phyloP scores from a whole-genome alignment of 2,888 invertebrate genomes.

The Ecliptopera silaceata region DNA sequence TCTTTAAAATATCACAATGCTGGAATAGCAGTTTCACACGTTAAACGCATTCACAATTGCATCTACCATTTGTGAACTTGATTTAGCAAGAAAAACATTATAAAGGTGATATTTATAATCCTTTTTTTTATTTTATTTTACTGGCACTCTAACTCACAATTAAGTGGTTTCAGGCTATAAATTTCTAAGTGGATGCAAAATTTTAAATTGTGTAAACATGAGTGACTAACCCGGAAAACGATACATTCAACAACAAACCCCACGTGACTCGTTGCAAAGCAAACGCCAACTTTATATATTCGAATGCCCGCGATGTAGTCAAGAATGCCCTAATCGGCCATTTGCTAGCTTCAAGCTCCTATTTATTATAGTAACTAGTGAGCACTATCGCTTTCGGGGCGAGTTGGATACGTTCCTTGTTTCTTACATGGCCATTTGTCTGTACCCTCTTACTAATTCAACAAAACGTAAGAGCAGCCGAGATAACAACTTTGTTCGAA shows the following conservation, averaged over 20 bases:
- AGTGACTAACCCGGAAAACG: slow-evolving; percentile 59
- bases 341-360: slow-evolving; percentile 70
- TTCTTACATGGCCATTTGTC: slow-evolving; percentile 68
- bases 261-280: slow-evolving; percentile 66
- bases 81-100: no score
- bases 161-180: neutral
- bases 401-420: slow-evolving; percentile 63
- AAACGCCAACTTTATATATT: slow-evolving; percentile 77
- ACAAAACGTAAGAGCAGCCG: slow-evolving; percentile 63
- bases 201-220: slow-evolving; percentile 30
- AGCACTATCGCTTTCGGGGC: slow-evolving; percentile 71
- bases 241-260: slow-evolving; percentile 65
- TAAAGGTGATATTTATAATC: no score
- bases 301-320: slow-evolving; percentile 72
- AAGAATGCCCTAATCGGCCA: slow-evolving; percentile 76
- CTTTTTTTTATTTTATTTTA: no score
- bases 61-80: no score
- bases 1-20: neutral
- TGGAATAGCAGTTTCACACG: no score
- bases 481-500: slow-evolving; percentile 65
- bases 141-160: no score
- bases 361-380: slow-evolving; percentile 77
- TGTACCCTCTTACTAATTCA: slow-evolving; percentile 76
- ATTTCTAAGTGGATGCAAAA: neutral
- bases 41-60: no score